These are phyloP conservation scores for Microplitis mediator DNA, from an alignment of 1,140 invertebrate genomes.

Conservation along the genomic window DNA sequence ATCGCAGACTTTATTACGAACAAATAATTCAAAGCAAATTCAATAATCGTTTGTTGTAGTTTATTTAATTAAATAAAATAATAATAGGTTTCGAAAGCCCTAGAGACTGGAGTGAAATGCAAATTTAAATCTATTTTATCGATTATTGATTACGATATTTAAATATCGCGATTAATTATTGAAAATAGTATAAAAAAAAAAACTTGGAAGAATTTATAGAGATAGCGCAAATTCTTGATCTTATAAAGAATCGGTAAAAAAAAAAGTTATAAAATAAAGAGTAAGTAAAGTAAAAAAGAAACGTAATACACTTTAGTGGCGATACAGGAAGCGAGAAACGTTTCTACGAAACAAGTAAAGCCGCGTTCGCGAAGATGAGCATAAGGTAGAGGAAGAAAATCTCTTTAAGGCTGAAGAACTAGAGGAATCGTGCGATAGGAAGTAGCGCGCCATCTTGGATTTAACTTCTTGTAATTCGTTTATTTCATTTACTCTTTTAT, in stretches of 20 bases:
- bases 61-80: too few relatives aligned
- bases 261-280: neutral
- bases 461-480: too few relatives aligned
- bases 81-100: too few relatives aligned
- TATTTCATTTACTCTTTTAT: too few relatives aligned
- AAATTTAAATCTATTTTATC: too few relatives aligned
- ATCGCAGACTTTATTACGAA: too few relatives aligned
- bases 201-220: slow-evolving; percentile 22
- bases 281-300: slow-evolving; percentile 4
- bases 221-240: slow-evolving; percentile 17
- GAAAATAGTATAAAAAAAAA: slow-evolving; percentile 17
- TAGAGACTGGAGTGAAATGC: too few relatives aligned
- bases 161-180: too few relatives aligned
- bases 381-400: slow-evolving; percentile 7
- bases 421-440: slow-evolving; percentile 3
- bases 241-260: neutral
- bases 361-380: slow-evolving; percentile 20
- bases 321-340: slow-evolving; percentile 29
- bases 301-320: neutral
- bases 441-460: neutral
- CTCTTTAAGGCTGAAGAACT: neutral
- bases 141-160: too few relatives aligned
- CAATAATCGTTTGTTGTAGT: too few relatives aligned
- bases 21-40: too few relatives aligned
- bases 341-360: slow-evolving; percentile 33